Conservation (phyloP, 1,140 invertebrate genomes). For the Achatina immaculata region DNA sequence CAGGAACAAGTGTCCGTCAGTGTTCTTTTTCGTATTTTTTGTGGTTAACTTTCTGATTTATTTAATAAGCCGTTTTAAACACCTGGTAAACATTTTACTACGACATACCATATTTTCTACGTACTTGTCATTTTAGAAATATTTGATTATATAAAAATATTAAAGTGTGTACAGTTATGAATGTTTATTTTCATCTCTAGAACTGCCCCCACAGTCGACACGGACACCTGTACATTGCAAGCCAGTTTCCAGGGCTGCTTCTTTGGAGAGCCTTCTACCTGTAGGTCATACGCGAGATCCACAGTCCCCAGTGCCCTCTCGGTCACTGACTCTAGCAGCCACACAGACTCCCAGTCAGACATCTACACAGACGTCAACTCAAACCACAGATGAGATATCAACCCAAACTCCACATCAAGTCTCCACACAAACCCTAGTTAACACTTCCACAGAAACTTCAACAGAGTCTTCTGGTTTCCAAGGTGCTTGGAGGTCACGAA, state of each 20-base stretch:
- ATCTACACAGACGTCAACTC: background rate
- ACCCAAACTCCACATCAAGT: background rate
- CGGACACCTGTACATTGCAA: background rate
- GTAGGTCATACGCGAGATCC: background rate
- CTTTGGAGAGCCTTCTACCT: constrained; percentile 13
- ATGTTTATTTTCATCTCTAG: background rate
- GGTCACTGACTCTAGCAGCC: background rate
- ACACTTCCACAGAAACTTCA: background rate
- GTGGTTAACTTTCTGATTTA: too few relatives aligned
- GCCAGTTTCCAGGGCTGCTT: constrained; percentile 7
- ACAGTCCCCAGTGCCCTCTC: background rate
- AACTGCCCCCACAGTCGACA: background rate
- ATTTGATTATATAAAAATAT: too few relatives aligned
- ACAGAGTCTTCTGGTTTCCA: background rate
- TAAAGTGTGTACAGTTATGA: too few relatives aligned
- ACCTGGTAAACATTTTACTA: too few relatives aligned
- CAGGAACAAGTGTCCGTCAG: too few relatives aligned
- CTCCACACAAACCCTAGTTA: background rate
- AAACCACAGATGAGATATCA: background rate
- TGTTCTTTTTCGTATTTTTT: too few relatives aligned
- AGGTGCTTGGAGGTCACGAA: background rate
- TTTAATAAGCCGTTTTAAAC: too few relatives aligned
- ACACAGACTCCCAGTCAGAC: background rate
- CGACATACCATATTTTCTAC: too few relatives aligned
- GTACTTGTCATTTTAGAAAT: too few relatives aligned